Evolutionary conservation across 2,888 invertebrate genomes (phyloP), one percentile per base, ranked within the genome.

Genomic region (Brenthis daphne): DNA sequence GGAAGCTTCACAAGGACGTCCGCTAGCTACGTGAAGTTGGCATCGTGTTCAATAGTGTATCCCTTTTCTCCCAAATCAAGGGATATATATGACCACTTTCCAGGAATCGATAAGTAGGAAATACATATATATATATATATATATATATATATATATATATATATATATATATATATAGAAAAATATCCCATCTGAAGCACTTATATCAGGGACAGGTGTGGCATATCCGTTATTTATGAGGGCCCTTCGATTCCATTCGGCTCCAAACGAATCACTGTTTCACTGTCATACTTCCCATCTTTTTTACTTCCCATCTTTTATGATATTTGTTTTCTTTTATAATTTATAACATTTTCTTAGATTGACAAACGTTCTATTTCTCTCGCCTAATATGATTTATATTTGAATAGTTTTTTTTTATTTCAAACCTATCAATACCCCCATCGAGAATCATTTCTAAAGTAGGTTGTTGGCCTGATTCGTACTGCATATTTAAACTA

Each of bases 141-240:
- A 75, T 74, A 77, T 78, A 76, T 73, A 75, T 74, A 77, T 78
- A 76, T 73, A 75, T 74, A 77, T 78, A 76, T 73, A 75, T n/a
- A n/a, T n/a, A 67, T 76, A 29, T 5, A 29, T 29, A 77, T 29
- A 77, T 74, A 77, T 78, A 76, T 73, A 75, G 73, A 73, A 78
- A 73, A 79, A 79, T 80, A 79, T 81, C 77, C 77, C 76, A 77
- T 78, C 76, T 76, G 79, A 78, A 77, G 71, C 75, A 73, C 68
- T 79, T 78, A 78, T 78, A 75, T 74, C 74, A 70, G 77, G 79
- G 84, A 83, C 85, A 86, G 86, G 86, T 86, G 83, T 78, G 84
- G 75, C 79, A 77, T 79, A 77, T 79, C 72, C 77, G 75, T 82
- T 82, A 87, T 87, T 85, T 86, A 86, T 82, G 84, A 79, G 79